Percentiles rank a stretch among this genome's conserved stretches.
These are phyloP conservation scores for Prosapia bicincta DNA, from an alignment of 2,888 invertebrate genomes.

Conservation along the genomic window DNA sequence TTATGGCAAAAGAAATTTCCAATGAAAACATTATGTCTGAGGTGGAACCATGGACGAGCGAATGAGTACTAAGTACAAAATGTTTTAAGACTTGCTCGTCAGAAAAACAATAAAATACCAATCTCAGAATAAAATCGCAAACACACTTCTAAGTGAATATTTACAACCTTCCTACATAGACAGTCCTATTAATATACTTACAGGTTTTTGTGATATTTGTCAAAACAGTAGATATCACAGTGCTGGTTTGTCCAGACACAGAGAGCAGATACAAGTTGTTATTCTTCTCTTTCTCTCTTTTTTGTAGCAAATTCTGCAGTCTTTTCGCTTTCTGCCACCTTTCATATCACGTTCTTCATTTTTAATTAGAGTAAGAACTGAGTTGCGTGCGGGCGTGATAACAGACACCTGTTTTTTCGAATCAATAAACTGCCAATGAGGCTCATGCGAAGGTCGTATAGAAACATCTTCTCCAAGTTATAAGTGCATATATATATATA, in stretches of 20 bases:
- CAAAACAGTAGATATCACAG: slow-evolving; percentile 3
- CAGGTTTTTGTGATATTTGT: not conserved
- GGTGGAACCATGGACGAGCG: too few relatives aligned
- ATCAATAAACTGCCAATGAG: not conserved
- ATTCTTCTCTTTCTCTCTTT: not conserved
- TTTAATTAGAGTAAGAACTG: not conserved
- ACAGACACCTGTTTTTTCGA: not conserved
- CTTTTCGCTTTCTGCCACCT: not conserved
- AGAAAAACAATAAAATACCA: too few relatives aligned
- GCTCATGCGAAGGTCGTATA: not conserved
- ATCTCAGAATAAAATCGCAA: too few relatives aligned
- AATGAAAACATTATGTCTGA: too few relatives aligned
- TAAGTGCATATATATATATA: too few relatives aligned
- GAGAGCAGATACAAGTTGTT: not conserved
- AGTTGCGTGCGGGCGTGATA: not conserved
- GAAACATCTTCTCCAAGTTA: not conserved
- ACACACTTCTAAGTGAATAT: too few relatives aligned
- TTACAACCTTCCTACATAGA: not conserved
- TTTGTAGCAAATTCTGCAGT: not conserved
- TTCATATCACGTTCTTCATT: slow-evolving; percentile 2
- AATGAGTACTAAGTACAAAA: too few relatives aligned
- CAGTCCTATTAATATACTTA: not conserved
- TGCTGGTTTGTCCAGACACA: slow-evolving; percentile 4
- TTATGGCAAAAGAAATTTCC: too few relatives aligned
- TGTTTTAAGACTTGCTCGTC: too few relatives aligned